Evolutionary conservation across 2,888 invertebrate species (phyloP).

Genomic region (Lasius platythorax): DNA sequence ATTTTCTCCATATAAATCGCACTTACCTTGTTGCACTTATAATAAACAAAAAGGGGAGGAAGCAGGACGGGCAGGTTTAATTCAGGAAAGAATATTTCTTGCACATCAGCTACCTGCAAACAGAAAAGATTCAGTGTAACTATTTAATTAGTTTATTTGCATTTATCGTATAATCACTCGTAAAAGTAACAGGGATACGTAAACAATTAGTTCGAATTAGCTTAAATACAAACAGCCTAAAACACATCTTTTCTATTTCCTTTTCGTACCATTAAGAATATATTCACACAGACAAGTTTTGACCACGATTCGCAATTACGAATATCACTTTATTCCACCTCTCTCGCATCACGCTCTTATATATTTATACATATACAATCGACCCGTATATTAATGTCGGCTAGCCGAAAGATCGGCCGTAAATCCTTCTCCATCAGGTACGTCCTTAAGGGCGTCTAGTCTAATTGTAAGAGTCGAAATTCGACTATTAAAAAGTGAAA

Average conservation of each 20-base stretch:
- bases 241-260: conserved; percentile 65
- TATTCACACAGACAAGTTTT: conserved; percentile 74
- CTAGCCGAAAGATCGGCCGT: conserved; percentile 25
- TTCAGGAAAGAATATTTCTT: neutral
- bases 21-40: conserved; percentile 19
- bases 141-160: conserved; percentile 77
- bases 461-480: neutral
- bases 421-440: conserved; percentile 51
- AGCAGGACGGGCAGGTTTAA: neutral
- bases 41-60: neutral
- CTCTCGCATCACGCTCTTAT: conserved; percentile 39
- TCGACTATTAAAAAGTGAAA: conserved; percentile 17
- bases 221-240: conserved; percentile 78
- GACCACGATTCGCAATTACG: conserved; percentile 55
- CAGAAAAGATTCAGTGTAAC: conserved; percentile 50
- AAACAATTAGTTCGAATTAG: conserved; percentile 75
- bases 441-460: conserved; percentile 55
- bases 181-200: conserved; percentile 73
- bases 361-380: conserved; percentile 73
- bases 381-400: conserved; percentile 69
- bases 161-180: conserved; percentile 76
- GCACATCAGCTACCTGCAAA: neutral
- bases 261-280: conserved; percentile 67
- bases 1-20: neutral
- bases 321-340: conserved; percentile 43